A percentile compares a stretch with the other conserved stretches of the same genome.
These are phyloP conservation scores for Phyllopteryx taeniolatus DNA, from an alignment of 2,113 vertebrate genomes.

Conservation along the genomic window DNA sequence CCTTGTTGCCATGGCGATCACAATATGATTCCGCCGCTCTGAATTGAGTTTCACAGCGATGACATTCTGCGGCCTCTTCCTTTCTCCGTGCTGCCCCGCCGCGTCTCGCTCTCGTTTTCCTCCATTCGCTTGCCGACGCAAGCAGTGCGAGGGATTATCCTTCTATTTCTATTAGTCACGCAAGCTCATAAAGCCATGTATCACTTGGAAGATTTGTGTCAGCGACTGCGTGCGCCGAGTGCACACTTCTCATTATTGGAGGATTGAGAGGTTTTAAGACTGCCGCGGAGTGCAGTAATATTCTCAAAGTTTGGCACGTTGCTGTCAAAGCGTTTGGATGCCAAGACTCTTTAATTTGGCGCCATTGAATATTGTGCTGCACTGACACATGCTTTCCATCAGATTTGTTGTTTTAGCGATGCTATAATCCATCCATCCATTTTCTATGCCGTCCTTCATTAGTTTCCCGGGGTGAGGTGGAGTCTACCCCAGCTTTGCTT, in stretches of 20 bases:
- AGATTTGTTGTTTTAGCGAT: not conserved
- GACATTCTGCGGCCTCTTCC: conserved; percentile 5
- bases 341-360: conserved; percentile 16
- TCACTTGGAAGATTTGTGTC: conserved; percentile 68
- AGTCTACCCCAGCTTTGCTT: too few species aligned
- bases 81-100: not conserved
- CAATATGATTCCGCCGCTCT: conserved; percentile 11
- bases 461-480: too few species aligned
- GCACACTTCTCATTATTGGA: conserved; percentile 59
- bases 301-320: conserved; percentile 39
- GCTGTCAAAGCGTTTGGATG: conserved; percentile 16
- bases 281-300: conserved; percentile 29
- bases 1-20: conserved; percentile 45
- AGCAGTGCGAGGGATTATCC: conserved; percentile 68
- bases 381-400: not conserved
- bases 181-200: conserved; percentile 65
- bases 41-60: conserved; percentile 23
- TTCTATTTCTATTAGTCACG: conserved; percentile 68
- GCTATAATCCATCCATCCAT: not conserved
- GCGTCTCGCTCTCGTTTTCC: conserved; percentile 34
- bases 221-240: conserved; percentile 56
- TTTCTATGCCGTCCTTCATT: not conserved
- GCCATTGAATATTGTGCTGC: not conserved
- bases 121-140: conserved; percentile 57
- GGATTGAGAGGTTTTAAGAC: conserved; percentile 61